These are phyloP conservation scores for Peromyscus nudipes DNA, from an alignment of 2,797 vertebrate genomes.

Conservation along the genomic window DNA sequence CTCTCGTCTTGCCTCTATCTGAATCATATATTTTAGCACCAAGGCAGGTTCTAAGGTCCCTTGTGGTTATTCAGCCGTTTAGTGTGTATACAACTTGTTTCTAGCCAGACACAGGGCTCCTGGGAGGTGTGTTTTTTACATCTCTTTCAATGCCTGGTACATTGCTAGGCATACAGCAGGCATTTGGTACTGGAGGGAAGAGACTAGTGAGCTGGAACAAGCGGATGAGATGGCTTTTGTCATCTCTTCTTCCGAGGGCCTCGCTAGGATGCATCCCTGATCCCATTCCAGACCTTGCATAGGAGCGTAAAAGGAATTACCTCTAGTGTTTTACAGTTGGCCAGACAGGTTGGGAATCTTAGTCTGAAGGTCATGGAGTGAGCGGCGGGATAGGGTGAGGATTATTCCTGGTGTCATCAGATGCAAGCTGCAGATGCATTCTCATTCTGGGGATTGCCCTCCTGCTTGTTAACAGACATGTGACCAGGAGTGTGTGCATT, in stretches of 20 bases:
- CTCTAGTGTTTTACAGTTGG: not conserved
- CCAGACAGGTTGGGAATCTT: constrained; percentile 47
- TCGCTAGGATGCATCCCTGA: not conserved
- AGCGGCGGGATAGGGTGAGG: not conserved
- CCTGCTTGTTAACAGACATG: not conserved
- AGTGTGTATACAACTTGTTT: constrained; percentile 60
- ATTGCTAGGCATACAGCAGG: not conserved
- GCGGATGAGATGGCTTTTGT: not conserved
- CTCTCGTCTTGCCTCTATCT: not conserved
- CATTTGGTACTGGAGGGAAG: not conserved
- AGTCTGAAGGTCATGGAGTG: not conserved
- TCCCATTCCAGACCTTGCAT: not conserved
- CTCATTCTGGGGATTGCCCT: not conserved
- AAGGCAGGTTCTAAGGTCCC: constrained; percentile 54
- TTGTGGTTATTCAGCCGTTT: constrained; percentile 62
- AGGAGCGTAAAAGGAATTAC: constrained; percentile 3
- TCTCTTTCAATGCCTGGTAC: not conserved
- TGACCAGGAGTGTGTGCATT: not conserved
- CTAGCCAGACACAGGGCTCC: constrained; percentile 56
- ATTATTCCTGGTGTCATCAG: not conserved
- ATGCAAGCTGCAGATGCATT: not conserved
- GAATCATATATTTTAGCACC: constrained; percentile 61
- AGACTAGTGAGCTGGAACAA: not conserved
- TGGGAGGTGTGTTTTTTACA: constrained; percentile 22
- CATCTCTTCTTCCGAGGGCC: not conserved